Base-by-base conservation (phyloP, 2,797 vertebrate genomes). In the Rhadinocentrus ornatus region DNA sequence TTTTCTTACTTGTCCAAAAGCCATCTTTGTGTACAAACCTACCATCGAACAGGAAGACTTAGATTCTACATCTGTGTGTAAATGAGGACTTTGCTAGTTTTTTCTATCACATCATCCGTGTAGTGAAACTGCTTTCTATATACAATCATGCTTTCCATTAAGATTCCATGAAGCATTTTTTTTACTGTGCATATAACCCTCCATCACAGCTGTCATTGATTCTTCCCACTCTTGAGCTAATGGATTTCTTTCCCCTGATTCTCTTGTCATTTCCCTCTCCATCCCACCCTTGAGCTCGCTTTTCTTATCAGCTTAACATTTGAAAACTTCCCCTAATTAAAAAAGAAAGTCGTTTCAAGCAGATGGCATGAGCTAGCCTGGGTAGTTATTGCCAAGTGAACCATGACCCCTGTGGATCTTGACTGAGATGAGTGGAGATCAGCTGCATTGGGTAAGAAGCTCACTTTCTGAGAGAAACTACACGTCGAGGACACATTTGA, bases 331-430 rank as follows among this genome's bases (percentile, higher is more conserved):
- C 58, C 67, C 87, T 87, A 86, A 91, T 91, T 91, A 86, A 92
- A 92, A 84, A 73, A 62, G 78, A 88, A 83, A 86, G 80, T 86
- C 77, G 77, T 78, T 82, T 75, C 58, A 67, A 88, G 81, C 93
- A 93, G 88, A 93, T 92, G 89, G 91, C 81, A 68, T 29, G 73
- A 85, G 63, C 77, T 81, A 77, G 85, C 83, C 73, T 71, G 79
- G 75, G 89, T 87, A 82, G 86, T 91, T 88, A 88, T 89, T 85
- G 83, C 85, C 84, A 81, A 87, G 82, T 72, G 87, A 91, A 90
- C 88, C 85, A 61, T 73, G 61, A 78, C 84, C 88, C 79, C 83
- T 39, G 57, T 72, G 78, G 87, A 90, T 86, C 81, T 75, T 67
- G 9, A 71, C 59, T 84, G 79, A 86, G 77, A 78, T 81, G 55